phyloP scores from a whole-genome alignment of 2,113 vertebrate genomes.

The Sinocyclocheilus grahami region DNA sequence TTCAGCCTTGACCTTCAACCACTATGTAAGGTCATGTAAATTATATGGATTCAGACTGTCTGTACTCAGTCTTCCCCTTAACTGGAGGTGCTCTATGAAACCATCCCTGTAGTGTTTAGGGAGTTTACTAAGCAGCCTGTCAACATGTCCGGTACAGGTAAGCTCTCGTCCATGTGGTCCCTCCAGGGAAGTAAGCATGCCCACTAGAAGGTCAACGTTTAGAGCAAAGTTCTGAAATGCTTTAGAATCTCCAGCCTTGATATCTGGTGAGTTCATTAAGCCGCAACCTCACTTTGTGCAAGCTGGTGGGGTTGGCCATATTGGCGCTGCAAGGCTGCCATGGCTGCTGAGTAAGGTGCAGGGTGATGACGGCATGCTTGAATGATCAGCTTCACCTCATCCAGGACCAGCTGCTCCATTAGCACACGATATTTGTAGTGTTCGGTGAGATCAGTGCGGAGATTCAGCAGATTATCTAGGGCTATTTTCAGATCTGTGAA shows the following conservation, averaged over 20 bases:
- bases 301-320: too few species aligned
- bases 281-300: neutral
- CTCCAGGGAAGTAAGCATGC: neutral
- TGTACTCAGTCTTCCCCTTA: neutral
- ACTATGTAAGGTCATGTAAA: too few species aligned
- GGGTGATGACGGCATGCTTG: neutral
- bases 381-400: too few species aligned
- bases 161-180: constrained; percentile 4
- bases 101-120: constrained; percentile 1
- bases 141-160: neutral
- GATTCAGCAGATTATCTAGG: too few species aligned
- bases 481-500: too few species aligned
- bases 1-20: too few species aligned
- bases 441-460: too few species aligned
- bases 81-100: neutral
- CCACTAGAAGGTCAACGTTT: constrained; percentile 7
- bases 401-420: too few species aligned
- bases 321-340: too few species aligned
- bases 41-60: neutral
- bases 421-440: too few species aligned
- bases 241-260: neutral
- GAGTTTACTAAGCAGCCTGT: neutral
- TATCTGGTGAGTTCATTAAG: neutral
- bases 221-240: constrained; percentile 4
- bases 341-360: neutral